Evolutionary conservation across 2,113 vertebrate species (phyloP).

Genomic region (Ciconia boyciana): DNA sequence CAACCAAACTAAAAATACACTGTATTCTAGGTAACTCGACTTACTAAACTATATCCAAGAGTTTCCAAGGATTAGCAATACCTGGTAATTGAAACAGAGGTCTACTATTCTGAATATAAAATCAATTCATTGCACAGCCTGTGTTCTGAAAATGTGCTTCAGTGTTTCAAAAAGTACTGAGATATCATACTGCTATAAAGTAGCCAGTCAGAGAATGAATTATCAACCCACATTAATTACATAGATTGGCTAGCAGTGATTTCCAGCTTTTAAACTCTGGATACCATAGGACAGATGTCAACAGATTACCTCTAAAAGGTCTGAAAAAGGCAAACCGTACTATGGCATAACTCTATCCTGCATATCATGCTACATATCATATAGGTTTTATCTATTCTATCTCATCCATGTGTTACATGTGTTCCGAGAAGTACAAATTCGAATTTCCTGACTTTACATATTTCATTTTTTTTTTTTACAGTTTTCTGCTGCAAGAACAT

Average conservation of each 20-base stretch:
- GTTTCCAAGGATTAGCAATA: background rate
- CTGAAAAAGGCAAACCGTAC: background rate
- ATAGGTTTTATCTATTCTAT: background rate
- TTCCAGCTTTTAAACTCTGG: background rate
- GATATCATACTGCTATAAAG: background rate
- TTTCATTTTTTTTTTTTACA: background rate
- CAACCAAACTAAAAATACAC: background rate
- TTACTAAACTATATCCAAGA: background rate
- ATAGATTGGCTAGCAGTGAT: background rate
- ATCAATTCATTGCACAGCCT: background rate
- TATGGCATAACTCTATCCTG: background rate
- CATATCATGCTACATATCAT: fast-evolving
- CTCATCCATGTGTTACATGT: background rate
- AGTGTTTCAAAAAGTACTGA: background rate
- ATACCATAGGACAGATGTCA: background rate
- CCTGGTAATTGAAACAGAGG: background rate
- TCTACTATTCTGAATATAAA: background rate
- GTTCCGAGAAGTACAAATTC: background rate
- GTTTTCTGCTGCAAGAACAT: background rate
- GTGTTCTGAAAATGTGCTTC: background rate
- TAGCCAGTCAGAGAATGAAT: background rate
- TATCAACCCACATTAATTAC: background rate
- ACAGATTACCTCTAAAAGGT: background rate
- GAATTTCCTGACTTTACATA: background rate
- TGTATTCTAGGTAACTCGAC: background rate